Percentiles rank a stretch among this genome's conserved stretches.
phyloP scores from a whole-genome alignment of 2,113 vertebrate species.

The Desmodus rotundus region DNA sequence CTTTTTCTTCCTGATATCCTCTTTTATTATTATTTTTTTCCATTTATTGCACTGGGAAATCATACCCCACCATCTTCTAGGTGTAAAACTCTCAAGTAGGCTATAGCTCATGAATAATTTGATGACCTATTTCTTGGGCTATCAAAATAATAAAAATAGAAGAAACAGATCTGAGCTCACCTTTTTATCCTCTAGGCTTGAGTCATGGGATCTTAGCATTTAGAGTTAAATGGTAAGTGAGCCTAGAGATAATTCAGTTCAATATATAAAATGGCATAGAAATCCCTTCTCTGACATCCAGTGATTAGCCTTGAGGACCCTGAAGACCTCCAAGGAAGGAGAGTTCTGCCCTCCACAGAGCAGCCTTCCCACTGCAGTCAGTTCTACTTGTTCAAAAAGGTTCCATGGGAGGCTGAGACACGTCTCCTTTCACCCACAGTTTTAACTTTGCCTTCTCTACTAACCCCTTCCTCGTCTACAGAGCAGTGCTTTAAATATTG shows the following conservation, averaged over 20 bases:
- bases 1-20: neutral
- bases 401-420: neutral
- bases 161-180: conserved; percentile 31
- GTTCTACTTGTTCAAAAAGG: neutral
- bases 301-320: neutral
- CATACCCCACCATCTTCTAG: neutral
- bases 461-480: neutral
- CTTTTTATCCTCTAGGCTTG: conserved; percentile 35
- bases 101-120: conserved; percentile 55
- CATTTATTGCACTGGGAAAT: neutral
- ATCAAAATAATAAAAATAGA: conserved; percentile 52
- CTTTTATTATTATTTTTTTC: conserved; percentile 16
- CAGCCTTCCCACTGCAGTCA: neutral
- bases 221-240: conserved; percentile 48
- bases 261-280: neutral
- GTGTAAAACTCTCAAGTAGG: conserved; percentile 34
- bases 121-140: conserved; percentile 41
- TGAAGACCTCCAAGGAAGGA: neutral
- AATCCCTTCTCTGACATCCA: neutral
- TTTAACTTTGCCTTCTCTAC: conserved; percentile 21
- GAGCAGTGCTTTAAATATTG: neutral
- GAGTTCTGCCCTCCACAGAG: neutral
- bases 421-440: neutral
- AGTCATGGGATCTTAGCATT: conserved; percentile 36
- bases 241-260: neutral